Evolutionary conservation across 2,888 invertebrate genomes (phyloP).

Genomic region (Spatulosminthurus flaviceps): DNA sequence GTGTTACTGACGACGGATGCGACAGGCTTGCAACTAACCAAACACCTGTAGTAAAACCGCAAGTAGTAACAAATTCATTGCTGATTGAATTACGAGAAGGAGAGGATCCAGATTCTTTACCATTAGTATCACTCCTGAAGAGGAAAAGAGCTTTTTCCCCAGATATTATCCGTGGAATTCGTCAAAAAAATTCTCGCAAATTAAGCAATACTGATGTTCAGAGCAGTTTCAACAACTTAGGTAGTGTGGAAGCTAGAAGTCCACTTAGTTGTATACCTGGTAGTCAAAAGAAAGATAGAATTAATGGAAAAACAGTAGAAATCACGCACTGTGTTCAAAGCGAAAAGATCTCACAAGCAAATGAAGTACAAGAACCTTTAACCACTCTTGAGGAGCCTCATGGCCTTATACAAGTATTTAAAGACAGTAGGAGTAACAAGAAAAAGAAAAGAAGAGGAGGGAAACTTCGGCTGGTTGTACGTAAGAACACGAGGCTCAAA

Average conservation of each 20-base stretch:
- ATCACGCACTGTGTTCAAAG: slow-evolving; percentile 40
- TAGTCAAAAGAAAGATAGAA: background rate
- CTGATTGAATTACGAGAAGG: background rate
- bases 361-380: slow-evolving; percentile 12
- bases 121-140: background rate
- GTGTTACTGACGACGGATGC: no score
- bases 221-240: background rate
- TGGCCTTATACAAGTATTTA: background rate
- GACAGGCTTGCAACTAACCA: no score
- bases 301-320: slow-evolving; percentile 9
- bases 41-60: background rate
- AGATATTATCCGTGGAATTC: slow-evolving; percentile 28
- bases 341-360: slow-evolving; percentile 41
- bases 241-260: slow-evolving; percentile 2
- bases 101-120: background rate
- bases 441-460: slow-evolving; percentile 26
- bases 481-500: slow-evolving; percentile 5
- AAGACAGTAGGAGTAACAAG: background rate
- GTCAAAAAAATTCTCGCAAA: slow-evolving; percentile 5
- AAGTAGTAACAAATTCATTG: background rate
- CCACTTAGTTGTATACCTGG: background rate
- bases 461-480: background rate
- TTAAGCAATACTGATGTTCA: background rate
- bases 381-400: background rate
- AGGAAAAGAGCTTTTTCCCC: slow-evolving; percentile 41